A percentile compares a stretch with the other conserved stretches of the same genome.
phyloP scores from a whole-genome alignment of 2,888 invertebrate genomes.

The Amphipoea oculea region DNA sequence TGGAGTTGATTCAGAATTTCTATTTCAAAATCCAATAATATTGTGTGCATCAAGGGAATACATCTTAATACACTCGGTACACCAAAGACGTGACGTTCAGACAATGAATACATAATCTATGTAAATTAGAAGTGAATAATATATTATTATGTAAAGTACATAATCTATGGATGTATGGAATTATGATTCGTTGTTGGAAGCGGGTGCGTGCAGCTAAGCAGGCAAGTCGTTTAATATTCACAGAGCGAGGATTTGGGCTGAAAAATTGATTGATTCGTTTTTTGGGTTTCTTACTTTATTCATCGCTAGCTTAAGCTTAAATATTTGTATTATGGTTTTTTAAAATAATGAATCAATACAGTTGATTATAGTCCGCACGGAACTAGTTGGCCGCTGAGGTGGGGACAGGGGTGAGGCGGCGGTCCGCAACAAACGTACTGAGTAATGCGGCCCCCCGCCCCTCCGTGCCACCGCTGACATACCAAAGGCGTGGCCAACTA shows the following conservation, averaged over 20 bases:
- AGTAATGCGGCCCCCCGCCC: too few relatives aligned
- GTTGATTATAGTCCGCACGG: too few relatives aligned
- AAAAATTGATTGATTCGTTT: conserved; percentile 29
- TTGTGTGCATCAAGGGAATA: conserved; percentile 28
- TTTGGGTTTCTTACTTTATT: conserved; percentile 11
- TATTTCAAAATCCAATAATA: conserved; percentile 35
- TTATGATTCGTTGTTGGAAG: conserved; percentile 29
- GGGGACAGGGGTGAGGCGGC: too few relatives aligned
- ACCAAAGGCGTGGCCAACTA: too few relatives aligned
- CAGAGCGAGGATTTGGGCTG: neutral
- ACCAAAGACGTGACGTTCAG: conserved; percentile 21
- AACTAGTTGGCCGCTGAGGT: too few relatives aligned
- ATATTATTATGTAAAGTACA: conserved; percentile 35
- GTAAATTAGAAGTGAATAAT: conserved; percentile 40
- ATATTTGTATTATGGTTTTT: neutral
- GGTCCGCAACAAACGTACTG: too few relatives aligned
- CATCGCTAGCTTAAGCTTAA: neutral
- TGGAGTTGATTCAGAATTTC: conserved; percentile 24
- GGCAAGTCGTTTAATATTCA: conserved; percentile 41
- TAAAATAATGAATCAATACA: neutral
- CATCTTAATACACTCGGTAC: conserved; percentile 23
- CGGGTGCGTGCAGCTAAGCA: conserved; percentile 19
- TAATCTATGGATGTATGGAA: conserved; percentile 36
- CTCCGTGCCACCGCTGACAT: too few relatives aligned
- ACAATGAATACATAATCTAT: conserved; percentile 28